Percentiles rank a stretch among this genome's conserved stretches.
Evolutionary conservation across 2,888 invertebrate genomes (phyloP).

Genomic region (Catocala sponsa): DNA sequence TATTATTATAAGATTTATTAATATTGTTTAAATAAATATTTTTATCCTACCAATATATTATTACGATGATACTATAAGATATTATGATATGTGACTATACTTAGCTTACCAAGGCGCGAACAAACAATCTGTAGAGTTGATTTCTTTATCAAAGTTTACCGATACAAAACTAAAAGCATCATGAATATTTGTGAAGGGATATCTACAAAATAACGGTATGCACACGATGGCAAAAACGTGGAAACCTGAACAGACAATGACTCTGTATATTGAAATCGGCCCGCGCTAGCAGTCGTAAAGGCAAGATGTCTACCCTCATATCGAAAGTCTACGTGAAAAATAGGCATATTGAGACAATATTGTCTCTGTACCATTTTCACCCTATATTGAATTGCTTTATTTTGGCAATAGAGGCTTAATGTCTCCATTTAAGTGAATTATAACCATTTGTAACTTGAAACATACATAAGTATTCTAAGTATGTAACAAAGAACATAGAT

Average conservation of each 20-base stretch:
- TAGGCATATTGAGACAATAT: slow-evolving; percentile 44
- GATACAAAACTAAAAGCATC: slow-evolving; percentile 29
- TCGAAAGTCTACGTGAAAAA: slow-evolving; percentile 49
- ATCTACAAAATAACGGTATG: slow-evolving; percentile 57
- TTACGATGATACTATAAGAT: too few species aligned
- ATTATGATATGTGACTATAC: too few species aligned
- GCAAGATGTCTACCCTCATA: slow-evolving; percentile 76
- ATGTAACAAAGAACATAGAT: too few species aligned
- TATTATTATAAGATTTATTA: too few species aligned
- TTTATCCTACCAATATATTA: too few species aligned
- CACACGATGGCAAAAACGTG: slow-evolving; percentile 58
- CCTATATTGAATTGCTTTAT: slow-evolving; percentile 35
- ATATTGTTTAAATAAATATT: too few species aligned
- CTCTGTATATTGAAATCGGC: slow-evolving; percentile 66
- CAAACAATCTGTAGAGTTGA: not conserved
- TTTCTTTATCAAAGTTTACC: slow-evolving; percentile 8
- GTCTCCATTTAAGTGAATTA: slow-evolving; percentile 22
- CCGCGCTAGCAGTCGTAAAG: slow-evolving; percentile 62
- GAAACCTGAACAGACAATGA: slow-evolving; percentile 59
- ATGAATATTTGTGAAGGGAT: slow-evolving; percentile 51
- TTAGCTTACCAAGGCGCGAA: too few species aligned
- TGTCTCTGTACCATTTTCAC: slow-evolving; percentile 34
- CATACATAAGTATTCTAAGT: too few species aligned
- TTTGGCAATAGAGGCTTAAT: slow-evolving; percentile 36
- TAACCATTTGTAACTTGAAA: too few species aligned